Percentiles rank a stretch among this genome's conserved stretches.
Evolutionary conservation across 2,113 vertebrate genomes (phyloP).

Genomic region (Sylvilagus bachmani): DNA sequence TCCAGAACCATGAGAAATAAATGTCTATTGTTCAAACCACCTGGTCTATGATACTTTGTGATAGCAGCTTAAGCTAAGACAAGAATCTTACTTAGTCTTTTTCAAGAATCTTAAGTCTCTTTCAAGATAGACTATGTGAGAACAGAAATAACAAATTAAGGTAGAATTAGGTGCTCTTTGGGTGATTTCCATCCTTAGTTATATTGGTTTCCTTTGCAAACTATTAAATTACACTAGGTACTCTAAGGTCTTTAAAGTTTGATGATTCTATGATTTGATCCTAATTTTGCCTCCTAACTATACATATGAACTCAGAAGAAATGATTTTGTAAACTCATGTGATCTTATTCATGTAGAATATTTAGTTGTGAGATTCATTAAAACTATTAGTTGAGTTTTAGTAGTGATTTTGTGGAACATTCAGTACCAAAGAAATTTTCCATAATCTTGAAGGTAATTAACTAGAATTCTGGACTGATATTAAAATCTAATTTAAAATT

Average conservation of each 20-base stretch:
- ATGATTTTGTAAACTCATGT: constrained; percentile 42
- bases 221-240: background rate
- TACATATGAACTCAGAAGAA: constrained; percentile 16
- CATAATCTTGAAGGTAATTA: constrained; percentile 56
- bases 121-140: background rate
- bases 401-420: constrained; percentile 19
- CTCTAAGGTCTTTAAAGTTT: background rate
- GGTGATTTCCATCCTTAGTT: background rate
- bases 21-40: background rate
- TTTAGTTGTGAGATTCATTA: background rate
- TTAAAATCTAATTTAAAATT: constrained; percentile 63
- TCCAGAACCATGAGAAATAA: background rate
- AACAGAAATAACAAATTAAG: background rate
- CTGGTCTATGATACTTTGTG: background rate
- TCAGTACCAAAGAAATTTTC: constrained; percentile 37
- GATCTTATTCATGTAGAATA: background rate
- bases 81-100: background rate
- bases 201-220: background rate
- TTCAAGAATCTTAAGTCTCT: background rate
- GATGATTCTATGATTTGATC: background rate
- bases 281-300: background rate
- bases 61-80: background rate
- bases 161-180: background rate
- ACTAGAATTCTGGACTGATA: constrained; percentile 46
- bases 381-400: constrained; percentile 20